Base-by-base conservation (phyloP, 2,888 invertebrate species). In the Hanleya hanleyi region DNA sequence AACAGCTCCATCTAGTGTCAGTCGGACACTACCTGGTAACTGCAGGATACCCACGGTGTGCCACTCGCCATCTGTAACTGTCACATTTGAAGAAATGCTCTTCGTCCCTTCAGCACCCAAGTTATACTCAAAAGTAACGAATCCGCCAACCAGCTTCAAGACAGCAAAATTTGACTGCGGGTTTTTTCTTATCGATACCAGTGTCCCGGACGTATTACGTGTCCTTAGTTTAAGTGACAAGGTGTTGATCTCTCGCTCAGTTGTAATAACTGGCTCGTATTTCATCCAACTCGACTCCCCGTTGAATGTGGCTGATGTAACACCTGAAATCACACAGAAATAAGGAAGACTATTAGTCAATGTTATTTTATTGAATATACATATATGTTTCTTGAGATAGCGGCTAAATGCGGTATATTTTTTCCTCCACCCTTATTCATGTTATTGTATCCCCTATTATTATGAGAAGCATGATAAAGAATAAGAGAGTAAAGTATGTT, bases 271-370 rank as follows among this genome's bases (percentile, higher is more conserved):
- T 83, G 94, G 92, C 71, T 89, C 86, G 90, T 95, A 95, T 66
- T 92, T 90, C 61, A 95, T 92, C 33, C 93, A 92, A 6, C 93
- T 93, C 84, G 93, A 93, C 75, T 92, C 92, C 9, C 96, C 96
- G 86, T 96, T 94, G 88, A 97, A 96, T 0, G 97, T 96, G 67
- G 95, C 95, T 89, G 96, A 95, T 0, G 96, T 94, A 61, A 97
- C 93, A 90, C 88, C 88, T 88, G 79, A n/a, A 82, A 77, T 12
- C 61, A 61, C 7, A 68, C 18, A 35, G 36, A 2, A 64, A 1
- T 36, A 67, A 3, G n/a, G 67, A 9, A 51, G 35, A 32, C 51
- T 29, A 32, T 51, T 32, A n/a, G 64, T n/a, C n/a, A n/a, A n/a
- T n/a, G n/a, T n/a, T n/a, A n/a, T n/a, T n/a, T n/a, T n/a, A n/a